Evolutionary conservation across 2,797 vertebrate genomes (phyloP).

Genomic region (Meda fulgida): DNA sequence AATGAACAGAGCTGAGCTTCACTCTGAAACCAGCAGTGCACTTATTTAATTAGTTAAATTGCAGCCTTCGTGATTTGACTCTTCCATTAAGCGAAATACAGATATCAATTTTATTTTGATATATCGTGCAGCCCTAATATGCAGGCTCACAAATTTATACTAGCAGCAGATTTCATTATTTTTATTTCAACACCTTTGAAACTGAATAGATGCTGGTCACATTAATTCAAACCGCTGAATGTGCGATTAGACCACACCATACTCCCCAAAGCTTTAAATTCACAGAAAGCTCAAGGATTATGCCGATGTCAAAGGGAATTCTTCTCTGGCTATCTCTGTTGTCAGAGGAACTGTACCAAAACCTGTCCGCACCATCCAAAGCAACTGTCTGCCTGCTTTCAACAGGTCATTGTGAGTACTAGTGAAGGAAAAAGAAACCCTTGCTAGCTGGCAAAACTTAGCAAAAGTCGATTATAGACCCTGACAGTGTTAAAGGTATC

Average conservation of each 20-base stretch:
- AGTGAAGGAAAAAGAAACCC: neutral
- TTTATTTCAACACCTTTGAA: conserved; percentile 16
- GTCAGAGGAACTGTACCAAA: conserved; percentile 33
- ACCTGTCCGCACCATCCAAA: conserved; percentile 24
- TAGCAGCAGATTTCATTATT: neutral
- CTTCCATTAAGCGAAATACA: neutral
- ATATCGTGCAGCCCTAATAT: neutral
- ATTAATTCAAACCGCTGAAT: conserved; percentile 36
- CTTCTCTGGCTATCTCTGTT: conserved; percentile 24
- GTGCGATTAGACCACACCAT: conserved; percentile 17
- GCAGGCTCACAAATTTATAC: neutral
- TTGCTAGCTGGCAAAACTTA: conserved; percentile 18
- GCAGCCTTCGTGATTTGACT: neutral
- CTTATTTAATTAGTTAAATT: neutral
- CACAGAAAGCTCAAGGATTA: conserved; percentile 6
- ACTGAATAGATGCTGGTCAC: conserved; percentile 11
- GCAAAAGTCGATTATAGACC: conserved; percentile 40
- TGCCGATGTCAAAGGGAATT: conserved; percentile 16
- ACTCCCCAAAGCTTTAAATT: conserved; percentile 18
- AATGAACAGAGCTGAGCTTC: neutral
- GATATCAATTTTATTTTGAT: neutral
- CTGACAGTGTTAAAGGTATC: conserved; percentile 60
- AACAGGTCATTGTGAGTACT: conserved; percentile 43
- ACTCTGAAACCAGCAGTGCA: neutral
- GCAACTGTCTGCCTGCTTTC: conserved; percentile 46